Conservation (phyloP, 2,797 vertebrate genomes). For the Heterohyrax brucei region DNA sequence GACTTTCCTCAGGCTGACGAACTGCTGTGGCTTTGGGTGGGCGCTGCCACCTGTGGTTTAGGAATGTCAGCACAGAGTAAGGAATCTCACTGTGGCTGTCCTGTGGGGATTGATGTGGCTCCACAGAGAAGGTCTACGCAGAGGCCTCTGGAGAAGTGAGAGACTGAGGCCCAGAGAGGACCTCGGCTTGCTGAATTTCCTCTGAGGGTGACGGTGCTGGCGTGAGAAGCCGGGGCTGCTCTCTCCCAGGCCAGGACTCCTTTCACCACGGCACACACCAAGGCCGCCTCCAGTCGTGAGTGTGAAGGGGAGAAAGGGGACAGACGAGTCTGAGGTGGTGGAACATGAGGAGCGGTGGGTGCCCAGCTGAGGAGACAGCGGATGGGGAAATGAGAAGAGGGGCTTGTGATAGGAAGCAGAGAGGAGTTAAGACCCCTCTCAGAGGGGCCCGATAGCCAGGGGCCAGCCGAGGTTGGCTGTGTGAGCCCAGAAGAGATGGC, state of each 20-base stretch:
- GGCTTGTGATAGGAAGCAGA: background rate
- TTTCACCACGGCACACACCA: background rate
- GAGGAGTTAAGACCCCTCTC: background rate
- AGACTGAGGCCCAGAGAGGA: background rate
- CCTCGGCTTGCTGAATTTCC: background rate
- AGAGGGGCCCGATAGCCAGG: background rate
- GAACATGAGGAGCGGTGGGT: background rate
- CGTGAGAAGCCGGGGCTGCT: too few species aligned
- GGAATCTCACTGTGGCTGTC: background rate
- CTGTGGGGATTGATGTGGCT: too few species aligned
- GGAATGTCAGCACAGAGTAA: accelerated
- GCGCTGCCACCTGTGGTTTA: too few species aligned
- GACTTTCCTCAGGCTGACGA: background rate
- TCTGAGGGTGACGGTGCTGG: background rate
- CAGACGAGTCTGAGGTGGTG: background rate
- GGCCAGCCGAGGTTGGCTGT: background rate
- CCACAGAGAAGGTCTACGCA: background rate
- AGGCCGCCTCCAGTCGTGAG: too few species aligned
- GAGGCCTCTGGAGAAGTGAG: accelerated
- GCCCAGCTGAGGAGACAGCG: background rate
- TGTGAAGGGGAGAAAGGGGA: background rate
- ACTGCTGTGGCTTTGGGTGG: accelerated
- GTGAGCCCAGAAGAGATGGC: background rate
- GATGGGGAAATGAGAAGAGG: accelerated
- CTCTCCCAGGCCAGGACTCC: background rate